Percentiles rank a stretch among this genome's conserved stretches.
Conservation (phyloP, 2,888 invertebrate genomes). For the Drosophila hamatofila region DNA sequence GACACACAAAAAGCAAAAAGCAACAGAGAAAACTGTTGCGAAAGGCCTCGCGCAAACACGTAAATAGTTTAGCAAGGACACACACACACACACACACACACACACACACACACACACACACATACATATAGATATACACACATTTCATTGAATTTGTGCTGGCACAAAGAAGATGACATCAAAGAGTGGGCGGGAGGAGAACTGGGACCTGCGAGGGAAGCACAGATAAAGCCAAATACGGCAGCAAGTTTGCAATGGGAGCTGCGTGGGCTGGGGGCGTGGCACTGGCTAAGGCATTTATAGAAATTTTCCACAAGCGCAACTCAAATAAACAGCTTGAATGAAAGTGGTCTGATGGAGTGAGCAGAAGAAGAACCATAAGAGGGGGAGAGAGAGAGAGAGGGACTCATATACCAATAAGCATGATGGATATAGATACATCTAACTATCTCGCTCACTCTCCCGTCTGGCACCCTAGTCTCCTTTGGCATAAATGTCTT, state of each 20-base stretch:
- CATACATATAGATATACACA: neutral
- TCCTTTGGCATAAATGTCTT: slow-evolving; percentile 56
- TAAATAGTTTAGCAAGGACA: slow-evolving; percentile 70
- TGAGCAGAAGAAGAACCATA: too few species aligned
- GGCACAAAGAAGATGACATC: slow-evolving; percentile 52
- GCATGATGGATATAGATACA: slow-evolving; percentile 66
- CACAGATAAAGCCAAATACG: slow-evolving; percentile 72
- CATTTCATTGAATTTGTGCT: slow-evolving; percentile 72
- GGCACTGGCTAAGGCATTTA: slow-evolving; percentile 58
- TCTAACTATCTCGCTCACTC: slow-evolving; percentile 12
- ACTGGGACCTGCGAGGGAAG: slow-evolving; percentile 12
- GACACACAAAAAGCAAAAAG: slow-evolving; percentile 18
- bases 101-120: slow-evolving; percentile 6
- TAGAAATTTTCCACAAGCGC: slow-evolving; percentile 62
- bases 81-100: slow-evolving; percentile 7
- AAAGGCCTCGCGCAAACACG: slow-evolving; percentile 50
- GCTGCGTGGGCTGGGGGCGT: slow-evolving; percentile 17
- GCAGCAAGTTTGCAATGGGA: slow-evolving; percentile 65
- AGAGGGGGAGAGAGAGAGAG: neutral
- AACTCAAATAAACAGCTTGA: slow-evolving; percentile 48
- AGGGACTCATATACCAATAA: slow-evolving; percentile 47
- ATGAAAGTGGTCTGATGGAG: slow-evolving; percentile 8
- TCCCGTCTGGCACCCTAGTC: slow-evolving; percentile 23
- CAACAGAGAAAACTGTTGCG: slow-evolving; percentile 52
- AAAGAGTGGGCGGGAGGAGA: neutral